Evolutionary conservation across 2,888 invertebrate species (phyloP), one percentile per base, ranked within the genome.

Genomic region (Andrena haemorrhoa): DNA sequence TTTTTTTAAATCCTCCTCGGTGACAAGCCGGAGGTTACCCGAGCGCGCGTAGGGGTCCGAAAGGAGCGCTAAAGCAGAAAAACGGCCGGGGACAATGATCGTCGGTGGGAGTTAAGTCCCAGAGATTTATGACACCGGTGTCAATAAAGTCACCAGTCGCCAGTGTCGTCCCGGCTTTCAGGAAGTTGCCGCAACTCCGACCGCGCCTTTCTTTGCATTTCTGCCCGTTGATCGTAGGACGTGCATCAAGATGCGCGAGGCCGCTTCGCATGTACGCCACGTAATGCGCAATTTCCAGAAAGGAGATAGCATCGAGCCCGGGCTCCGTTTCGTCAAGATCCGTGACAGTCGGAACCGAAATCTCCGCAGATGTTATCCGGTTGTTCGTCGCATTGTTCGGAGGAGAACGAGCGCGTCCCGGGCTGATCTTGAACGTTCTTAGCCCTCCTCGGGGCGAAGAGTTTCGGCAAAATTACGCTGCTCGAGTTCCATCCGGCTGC

Each of bases 81-180:
- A 83, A 83, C 63, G 80, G 3, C 70, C 77, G 71, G 75, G 87
- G 83, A 88, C 88, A 82, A 87, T 85, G 90, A 86, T 84, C 68
- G 85, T 83, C 87, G 86, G 88, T 88, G 89, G 88, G 87, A 88
- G 88, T 90, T 88, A 83, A 86, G 88, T 75, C 83, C 66, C 78
- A 66, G 75, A 88, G 91, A 91, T 91, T 91, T 90, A 91, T 87
- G 87, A 87, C 77, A 77, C 68, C 86, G 88, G 82, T 89, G 91
- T 90, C 91, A 89, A 91, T 91, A 90, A 88, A 90, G 89, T 91
- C 88, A 86, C 88, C 88, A 84, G 75, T 75, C 86, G 84, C 75
- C 76, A 69, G 83, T 85, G 84, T 81, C 75, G 82, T 84, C 75
- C 51, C 60, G 72, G 71, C 68, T 70, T 75, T 78, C 75, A 63